Conservation (phyloP, 2,113 vertebrate species). For the Phaetusa simplex region DNA sequence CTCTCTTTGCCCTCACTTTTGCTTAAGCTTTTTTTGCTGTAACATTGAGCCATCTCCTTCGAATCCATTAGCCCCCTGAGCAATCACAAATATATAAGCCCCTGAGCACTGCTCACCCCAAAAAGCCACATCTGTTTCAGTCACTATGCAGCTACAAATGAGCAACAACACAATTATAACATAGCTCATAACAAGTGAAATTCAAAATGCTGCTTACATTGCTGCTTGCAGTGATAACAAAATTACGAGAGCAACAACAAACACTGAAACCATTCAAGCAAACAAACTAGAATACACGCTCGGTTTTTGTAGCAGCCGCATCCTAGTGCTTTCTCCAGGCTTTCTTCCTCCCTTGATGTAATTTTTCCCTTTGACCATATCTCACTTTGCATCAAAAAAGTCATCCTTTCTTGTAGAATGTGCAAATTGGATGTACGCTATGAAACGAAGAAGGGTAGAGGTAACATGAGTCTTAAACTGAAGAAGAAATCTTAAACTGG, state of each 20-base stretch:
- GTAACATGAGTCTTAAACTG: neutral
- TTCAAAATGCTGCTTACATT: conserved; percentile 16
- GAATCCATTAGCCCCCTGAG: neutral
- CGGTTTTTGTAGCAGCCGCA: neutral
- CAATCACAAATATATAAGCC: neutral
- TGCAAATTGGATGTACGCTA: conserved; percentile 25
- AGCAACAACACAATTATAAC: neutral
- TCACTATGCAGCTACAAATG: neutral
- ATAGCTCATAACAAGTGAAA: neutral
- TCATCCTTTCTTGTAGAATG: neutral
- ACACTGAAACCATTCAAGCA: conserved; percentile 6
- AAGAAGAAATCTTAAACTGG: neutral
- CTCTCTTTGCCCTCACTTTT: neutral
- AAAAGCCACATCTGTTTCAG: conserved; percentile 35
- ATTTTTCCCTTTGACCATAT: conserved; percentile 43
- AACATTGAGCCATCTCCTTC: neutral
- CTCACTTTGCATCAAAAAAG: conserved; percentile 41
- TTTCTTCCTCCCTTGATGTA: conserved; percentile 12
- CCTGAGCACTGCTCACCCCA: neutral
- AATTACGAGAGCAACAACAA: conserved; percentile 42
- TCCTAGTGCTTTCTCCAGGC: neutral
- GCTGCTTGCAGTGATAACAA: conserved; percentile 30
- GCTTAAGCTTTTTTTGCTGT: neutral
- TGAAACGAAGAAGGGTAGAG: neutral
- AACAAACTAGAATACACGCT: neutral